A percentile compares a stretch with the other conserved stretches of the same genome.
Conservation (phyloP, 2,888 invertebrate species). For the Nysson spinosus region DNA sequence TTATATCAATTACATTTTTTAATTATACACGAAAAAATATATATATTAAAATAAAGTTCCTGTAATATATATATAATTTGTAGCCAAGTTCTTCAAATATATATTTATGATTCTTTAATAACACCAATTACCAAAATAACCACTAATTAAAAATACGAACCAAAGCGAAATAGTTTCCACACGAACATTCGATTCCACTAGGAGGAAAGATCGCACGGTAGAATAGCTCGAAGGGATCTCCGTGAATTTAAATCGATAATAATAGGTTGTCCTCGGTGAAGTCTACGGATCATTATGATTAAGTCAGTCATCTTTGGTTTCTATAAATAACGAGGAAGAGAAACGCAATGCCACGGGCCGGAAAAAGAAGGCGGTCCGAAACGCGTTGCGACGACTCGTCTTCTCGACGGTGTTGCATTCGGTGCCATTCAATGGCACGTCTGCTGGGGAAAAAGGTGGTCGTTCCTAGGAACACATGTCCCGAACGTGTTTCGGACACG, state of each 20-base stretch:
- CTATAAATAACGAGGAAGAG: constrained; percentile 56
- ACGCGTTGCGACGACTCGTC: constrained; percentile 31
- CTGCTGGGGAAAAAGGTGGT: constrained; percentile 42
- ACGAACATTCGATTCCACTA: neutral
- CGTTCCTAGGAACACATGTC: constrained; percentile 65
- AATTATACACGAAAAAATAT: too few relatives aligned
- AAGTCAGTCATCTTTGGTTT: constrained; percentile 51
- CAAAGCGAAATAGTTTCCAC: too few relatives aligned
- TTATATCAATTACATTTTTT: too few relatives aligned
- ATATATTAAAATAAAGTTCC: too few relatives aligned
- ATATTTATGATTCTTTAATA: neutral
- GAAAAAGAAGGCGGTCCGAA: constrained; percentile 11
- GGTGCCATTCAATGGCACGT: constrained; percentile 15
- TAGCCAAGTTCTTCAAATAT: too few relatives aligned
- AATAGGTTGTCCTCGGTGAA: constrained; percentile 29
- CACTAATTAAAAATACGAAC: too few relatives aligned
- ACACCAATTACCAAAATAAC: neutral
- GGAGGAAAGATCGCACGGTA: neutral
- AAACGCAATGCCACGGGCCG: constrained; percentile 6
- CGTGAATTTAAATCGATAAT: constrained; percentile 38
- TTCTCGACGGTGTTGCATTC: neutral
- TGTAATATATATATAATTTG: too few relatives aligned
- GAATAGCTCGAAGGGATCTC: constrained; percentile 1
- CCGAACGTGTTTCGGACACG: constrained; percentile 59
- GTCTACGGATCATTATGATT: constrained; percentile 40